Conservation (phyloP, 2,888 invertebrate species). For the Crossocerus cetratus region DNA sequence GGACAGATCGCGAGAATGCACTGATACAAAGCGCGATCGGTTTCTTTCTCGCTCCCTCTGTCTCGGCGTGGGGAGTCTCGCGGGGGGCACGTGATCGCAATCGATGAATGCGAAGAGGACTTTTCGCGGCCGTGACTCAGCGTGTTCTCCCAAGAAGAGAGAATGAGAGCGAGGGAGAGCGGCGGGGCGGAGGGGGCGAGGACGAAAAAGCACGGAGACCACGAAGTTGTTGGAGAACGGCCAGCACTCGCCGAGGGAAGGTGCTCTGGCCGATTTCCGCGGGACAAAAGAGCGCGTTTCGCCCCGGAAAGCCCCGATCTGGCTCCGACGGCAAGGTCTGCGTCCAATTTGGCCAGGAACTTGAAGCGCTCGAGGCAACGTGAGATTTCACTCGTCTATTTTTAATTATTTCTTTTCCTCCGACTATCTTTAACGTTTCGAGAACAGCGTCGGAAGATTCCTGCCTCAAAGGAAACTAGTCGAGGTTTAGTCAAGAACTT, state of each 20-base stretch:
- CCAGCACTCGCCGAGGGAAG: conserved; percentile 38
- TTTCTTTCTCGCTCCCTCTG: too few species aligned
- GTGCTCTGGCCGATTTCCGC: conserved; percentile 22
- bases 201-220: conserved; percentile 25
- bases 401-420: too few species aligned
- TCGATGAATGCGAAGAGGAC: conserved; percentile 53
- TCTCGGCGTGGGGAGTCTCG: conserved; percentile 19
- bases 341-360: conserved; percentile 18
- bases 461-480: too few species aligned
- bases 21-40: conserved; percentile 28
- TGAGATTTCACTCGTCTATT: neutral
- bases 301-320: conserved; percentile 27
- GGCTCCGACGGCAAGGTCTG: conserved; percentile 31
- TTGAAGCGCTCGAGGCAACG: neutral
- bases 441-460: too few species aligned
- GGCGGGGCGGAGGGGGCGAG: neutral
- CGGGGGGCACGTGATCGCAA: conserved; percentile 60
- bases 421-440: too few species aligned
- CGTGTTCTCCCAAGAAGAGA: conserved; percentile 57
- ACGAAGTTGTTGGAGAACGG: conserved; percentile 50
- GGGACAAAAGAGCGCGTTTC: conserved; percentile 44
- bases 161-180: too few species aligned
- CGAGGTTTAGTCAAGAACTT: too few species aligned
- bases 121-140: conserved; percentile 67
- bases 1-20: conserved; percentile 32